phyloP scores from a whole-genome alignment of 64 coral and sea anemone genomes.

The Dendrophyllia cribrosa region DNA sequence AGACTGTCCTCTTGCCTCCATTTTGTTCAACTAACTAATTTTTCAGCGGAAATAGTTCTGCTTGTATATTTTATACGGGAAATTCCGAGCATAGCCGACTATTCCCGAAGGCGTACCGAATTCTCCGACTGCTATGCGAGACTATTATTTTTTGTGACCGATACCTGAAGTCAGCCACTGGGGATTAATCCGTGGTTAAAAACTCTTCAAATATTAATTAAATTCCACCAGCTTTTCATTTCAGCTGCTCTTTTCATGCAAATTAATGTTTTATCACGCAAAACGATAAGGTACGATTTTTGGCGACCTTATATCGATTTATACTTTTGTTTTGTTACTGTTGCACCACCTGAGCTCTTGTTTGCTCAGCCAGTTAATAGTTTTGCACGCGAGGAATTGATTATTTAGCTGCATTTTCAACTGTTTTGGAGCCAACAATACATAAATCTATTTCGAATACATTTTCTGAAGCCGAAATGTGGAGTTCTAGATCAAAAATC shows the following conservation, averaged over 20 bases:
- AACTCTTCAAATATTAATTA: not conserved
- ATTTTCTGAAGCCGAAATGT: not conserved
- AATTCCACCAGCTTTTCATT: not conserved
- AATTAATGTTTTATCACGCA: too few relatives aligned
- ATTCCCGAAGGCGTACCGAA: not conserved
- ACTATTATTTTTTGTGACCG: not conserved
- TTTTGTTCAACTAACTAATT: not conserved
- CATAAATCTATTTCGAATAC: not conserved
- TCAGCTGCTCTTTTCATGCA: not conserved
- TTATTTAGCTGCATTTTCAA: not conserved
- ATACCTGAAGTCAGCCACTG: not conserved
- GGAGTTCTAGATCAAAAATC: conserved; percentile 3
- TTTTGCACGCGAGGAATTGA: not conserved
- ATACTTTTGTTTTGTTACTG: not conserved
- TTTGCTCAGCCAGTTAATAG: not conserved
- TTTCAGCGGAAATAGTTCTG: conserved; percentile 3
- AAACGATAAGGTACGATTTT: not conserved
- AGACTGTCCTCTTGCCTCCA: conserved; percentile 40
- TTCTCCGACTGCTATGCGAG: not conserved
- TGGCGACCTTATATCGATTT: not conserved
- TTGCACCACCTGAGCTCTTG: not conserved
- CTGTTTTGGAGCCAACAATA: not conserved
- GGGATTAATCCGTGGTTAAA: not conserved
- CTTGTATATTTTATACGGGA: not conserved
- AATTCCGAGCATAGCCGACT: conserved; percentile 6